These are phyloP conservation scores for Amphiprion clarkii DNA, from an alignment of 2,797 vertebrate genomes.

Conservation along the genomic window DNA sequence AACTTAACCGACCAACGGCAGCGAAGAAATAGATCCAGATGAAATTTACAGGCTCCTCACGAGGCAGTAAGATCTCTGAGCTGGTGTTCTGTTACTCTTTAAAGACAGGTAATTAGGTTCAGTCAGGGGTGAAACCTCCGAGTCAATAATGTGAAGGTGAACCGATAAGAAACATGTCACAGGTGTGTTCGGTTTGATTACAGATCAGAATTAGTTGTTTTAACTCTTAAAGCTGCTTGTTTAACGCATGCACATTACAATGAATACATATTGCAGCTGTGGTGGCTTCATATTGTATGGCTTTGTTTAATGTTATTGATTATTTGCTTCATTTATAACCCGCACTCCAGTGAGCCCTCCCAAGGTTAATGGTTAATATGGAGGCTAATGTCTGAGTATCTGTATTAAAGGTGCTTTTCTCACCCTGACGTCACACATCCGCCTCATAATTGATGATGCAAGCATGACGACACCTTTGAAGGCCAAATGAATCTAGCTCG, in stretches of 20 bases:
- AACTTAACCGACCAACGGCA: not conserved
- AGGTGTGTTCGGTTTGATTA: not conserved
- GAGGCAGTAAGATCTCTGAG: no score
- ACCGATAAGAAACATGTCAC: not conserved
- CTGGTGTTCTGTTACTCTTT: not conserved
- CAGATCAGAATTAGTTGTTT: not conserved
- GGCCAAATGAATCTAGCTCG: not conserved
- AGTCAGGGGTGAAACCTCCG: not conserved
- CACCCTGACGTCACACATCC: conserved; percentile 23
- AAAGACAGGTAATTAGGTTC: not conserved
- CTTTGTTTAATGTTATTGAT: not conserved
- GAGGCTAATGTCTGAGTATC: not conserved
- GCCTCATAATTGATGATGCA: conserved; percentile 7
- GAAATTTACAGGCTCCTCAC: not conserved
- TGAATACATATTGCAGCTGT: not conserved
- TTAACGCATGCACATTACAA: not conserved
- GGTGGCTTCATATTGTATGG: not conserved
- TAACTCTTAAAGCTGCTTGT: not conserved
- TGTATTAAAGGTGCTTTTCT: not conserved
- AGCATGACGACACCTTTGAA: conserved; percentile 26
- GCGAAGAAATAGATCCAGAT: not conserved
- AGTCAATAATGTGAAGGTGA: not conserved
- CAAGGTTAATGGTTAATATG: not conserved
- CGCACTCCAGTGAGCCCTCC: not conserved
- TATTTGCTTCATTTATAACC: not conserved